phyloP scores from a whole-genome alignment of 2,113 vertebrate species.

The Proterorhinus semilunaris region DNA sequence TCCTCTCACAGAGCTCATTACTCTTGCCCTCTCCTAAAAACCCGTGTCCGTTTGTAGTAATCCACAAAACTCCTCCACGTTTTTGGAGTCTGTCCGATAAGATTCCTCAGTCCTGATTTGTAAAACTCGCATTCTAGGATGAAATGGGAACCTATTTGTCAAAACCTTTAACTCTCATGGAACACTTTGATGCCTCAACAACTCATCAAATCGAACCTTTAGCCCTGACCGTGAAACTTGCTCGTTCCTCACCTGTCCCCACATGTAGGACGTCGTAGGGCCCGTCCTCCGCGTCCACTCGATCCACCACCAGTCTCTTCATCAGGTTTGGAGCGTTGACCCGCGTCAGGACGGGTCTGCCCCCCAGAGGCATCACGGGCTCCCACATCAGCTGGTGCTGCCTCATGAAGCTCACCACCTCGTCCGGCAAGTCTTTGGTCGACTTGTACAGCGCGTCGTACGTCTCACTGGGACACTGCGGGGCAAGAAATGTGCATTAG shows the following conservation, averaged over 20 bases:
- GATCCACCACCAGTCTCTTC: slow-evolving; percentile 80
- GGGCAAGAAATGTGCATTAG: not conserved
- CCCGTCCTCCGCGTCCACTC: slow-evolving; percentile 76
- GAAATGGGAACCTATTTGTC: too few species aligned
- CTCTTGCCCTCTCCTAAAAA: too few species aligned
- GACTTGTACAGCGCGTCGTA: slow-evolving; percentile 82
- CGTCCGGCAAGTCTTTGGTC: slow-evolving; percentile 84
- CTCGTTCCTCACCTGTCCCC: slow-evolving; percentile 79
- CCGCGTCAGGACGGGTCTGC: slow-evolving; percentile 72
- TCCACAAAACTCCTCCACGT: too few species aligned
- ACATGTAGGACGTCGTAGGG: slow-evolving; percentile 80
- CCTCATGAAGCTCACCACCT: slow-evolving; percentile 86
- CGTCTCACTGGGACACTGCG: slow-evolving; percentile 85
- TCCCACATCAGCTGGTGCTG: slow-evolving; percentile 89
- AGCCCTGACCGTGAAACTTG: not conserved
- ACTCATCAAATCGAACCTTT: too few species aligned
- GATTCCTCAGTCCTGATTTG: too few species aligned
- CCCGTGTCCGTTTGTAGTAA: too few species aligned
- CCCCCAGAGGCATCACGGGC: slow-evolving; percentile 77
- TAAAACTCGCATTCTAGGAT: too few species aligned
- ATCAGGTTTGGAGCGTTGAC: slow-evolving; percentile 71
- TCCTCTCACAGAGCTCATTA: too few species aligned
- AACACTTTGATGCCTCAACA: too few species aligned
- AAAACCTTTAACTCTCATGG: too few species aligned
- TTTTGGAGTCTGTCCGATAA: too few species aligned